A percentile compares a stretch with the other conserved stretches of the same genome.
phyloP scores from a whole-genome alignment of 2,888 invertebrate genomes.

The Tryphoninae sp. region DNA sequence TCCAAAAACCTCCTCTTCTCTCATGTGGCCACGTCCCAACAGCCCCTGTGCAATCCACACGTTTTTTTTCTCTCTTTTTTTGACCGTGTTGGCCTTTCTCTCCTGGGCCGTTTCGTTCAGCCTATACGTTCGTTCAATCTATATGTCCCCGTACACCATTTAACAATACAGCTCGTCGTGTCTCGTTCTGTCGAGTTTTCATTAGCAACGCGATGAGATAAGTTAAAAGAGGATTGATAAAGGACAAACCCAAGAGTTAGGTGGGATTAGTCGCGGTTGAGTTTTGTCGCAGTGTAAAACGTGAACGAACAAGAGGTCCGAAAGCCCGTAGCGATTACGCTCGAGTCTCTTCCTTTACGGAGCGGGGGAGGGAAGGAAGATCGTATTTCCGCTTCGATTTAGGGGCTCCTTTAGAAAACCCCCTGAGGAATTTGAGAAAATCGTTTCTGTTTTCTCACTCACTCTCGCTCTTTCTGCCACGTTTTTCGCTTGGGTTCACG shows the following conservation, averaged over 20 bases:
- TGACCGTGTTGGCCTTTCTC: conserved; percentile 62
- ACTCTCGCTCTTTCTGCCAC: conserved; percentile 3
- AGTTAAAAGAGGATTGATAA: conserved; percentile 19
- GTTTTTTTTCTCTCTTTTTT: conserved; percentile 1
- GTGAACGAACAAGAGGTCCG: conserved; percentile 4
- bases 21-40: conserved; percentile 28
- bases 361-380: conserved; percentile 8
- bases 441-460: conserved; percentile 7
- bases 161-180: neutral
- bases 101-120: conserved; percentile 45
- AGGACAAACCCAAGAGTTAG: conserved; percentile 46
- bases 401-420: conserved; percentile 16
- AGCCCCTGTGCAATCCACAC: neutral
- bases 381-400: conserved; percentile 64
- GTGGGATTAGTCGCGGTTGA: conserved; percentile 34
- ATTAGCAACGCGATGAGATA: conserved; percentile 36
- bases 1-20: conserved; percentile 59
- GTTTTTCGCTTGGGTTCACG: conserved; percentile 20
- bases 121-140: conserved; percentile 35
- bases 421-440: conserved; percentile 55
- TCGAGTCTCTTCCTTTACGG: conserved; percentile 52
- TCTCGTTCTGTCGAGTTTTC: conserved; percentile 37
- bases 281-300: conserved; percentile 32
- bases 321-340: conserved; percentile 14
- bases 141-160: neutral